Conservation (phyloP, 2,797 vertebrate genomes). For the Pangasius larnaudii region DNA sequence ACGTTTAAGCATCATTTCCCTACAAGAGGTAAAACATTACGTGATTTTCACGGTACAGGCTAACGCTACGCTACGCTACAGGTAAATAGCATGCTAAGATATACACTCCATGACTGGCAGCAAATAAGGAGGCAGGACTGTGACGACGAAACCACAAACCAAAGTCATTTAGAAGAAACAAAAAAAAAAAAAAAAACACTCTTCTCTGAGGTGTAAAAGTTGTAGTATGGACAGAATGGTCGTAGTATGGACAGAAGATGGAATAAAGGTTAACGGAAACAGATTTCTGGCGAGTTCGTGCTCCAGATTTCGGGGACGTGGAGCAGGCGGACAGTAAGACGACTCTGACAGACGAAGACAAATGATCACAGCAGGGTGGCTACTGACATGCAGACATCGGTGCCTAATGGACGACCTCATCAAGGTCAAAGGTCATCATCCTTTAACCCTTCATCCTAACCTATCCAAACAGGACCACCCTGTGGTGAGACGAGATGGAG, state of each 20-base stretch:
- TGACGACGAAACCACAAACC: too few species aligned
- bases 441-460: constrained; percentile 21
- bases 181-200: not conserved
- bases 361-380: constrained; percentile 47
- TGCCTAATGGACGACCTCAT: constrained; percentile 55
- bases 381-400: constrained; percentile 37
- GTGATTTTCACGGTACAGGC: too few species aligned
- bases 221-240: not conserved
- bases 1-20: too few species aligned
- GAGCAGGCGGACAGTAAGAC: constrained; percentile 13
- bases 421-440: constrained; percentile 45
- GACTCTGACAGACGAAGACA: constrained; percentile 35
- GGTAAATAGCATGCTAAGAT: too few species aligned
- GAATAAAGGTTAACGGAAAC: too few species aligned
- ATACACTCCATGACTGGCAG: too few species aligned
- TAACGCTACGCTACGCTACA: too few species aligned
- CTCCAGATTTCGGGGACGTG: not conserved
- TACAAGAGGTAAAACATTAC: too few species aligned
- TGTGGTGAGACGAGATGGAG: constrained; percentile 44
- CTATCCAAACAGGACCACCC: constrained; percentile 56
- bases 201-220: not conserved
- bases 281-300: not conserved
- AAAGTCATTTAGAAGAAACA: too few species aligned
- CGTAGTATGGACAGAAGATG: not conserved
- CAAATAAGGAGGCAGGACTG: too few species aligned